These are phyloP conservation scores for Glareola pratincola DNA, from an alignment of 2,113 vertebrate genomes.

Conservation along the genomic window DNA sequence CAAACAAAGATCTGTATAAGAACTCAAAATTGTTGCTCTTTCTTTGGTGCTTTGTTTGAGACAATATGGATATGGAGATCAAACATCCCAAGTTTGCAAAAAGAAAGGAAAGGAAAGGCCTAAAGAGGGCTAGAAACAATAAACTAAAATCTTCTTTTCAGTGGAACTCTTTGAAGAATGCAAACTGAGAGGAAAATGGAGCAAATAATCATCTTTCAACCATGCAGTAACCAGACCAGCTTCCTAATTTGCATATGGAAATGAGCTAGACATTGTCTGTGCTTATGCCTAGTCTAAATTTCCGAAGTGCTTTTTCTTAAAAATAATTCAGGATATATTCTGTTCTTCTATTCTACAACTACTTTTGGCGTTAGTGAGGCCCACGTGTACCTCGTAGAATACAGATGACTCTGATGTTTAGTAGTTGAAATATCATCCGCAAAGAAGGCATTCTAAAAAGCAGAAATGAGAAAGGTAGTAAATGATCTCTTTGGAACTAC, in stretches of 20 bases:
- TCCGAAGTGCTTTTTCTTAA: not conserved
- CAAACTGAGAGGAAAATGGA: not conserved
- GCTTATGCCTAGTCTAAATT: not conserved
- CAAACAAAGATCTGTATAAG: not conserved
- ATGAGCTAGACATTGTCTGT: not conserved
- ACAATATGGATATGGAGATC: not conserved
- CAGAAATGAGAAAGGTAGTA: not conserved
- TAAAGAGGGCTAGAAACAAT: not conserved
- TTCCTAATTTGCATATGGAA: not conserved
- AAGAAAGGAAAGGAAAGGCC: not conserved
- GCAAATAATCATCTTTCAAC: not conserved
- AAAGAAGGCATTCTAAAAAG: not conserved
- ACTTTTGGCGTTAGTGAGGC: not conserved
- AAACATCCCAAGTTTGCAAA: not conserved
- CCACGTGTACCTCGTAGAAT: rapidly evolving
- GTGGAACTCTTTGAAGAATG: not conserved
- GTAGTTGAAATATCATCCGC: not conserved
- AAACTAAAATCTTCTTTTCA: not conserved
- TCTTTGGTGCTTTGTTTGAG: not conserved
- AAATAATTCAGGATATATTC: not conserved
- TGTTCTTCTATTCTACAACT: not conserved
- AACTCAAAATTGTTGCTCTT: not conserved
- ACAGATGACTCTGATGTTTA: not conserved
- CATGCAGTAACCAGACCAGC: not conserved
- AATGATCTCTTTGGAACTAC: not conserved